These are phyloP conservation scores for Zonitis immaculata DNA, from an alignment of 2,888 invertebrate species.

Conservation along the genomic window DNA sequence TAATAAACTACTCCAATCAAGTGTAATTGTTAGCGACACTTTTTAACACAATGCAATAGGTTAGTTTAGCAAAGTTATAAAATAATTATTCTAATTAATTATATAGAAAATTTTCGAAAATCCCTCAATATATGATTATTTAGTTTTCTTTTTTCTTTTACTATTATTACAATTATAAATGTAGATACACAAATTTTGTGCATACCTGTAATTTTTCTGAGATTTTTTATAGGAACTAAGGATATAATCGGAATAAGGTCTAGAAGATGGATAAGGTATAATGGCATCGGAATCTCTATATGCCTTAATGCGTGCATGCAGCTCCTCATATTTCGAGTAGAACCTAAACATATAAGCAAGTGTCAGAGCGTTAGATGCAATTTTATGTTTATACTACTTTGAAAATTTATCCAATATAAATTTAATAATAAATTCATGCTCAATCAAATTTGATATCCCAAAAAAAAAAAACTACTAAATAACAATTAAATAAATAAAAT, in stretches of 20 bases:
- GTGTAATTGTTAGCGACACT: neutral
- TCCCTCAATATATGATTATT: too few species aligned
- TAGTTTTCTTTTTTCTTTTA: slow-evolving; percentile 1
- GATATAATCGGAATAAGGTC: slow-evolving; percentile 40
- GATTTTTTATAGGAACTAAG: slow-evolving; percentile 34
- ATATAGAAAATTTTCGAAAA: slow-evolving; percentile 11
- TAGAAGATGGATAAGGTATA: slow-evolving; percentile 30
- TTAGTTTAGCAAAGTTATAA: neutral
- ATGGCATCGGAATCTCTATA: slow-evolving; percentile 66
- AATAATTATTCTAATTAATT: neutral
- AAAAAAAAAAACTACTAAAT: neutral
- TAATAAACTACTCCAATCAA: neutral
- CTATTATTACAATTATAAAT: slow-evolving; percentile 8
- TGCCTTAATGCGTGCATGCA: slow-evolving; percentile 84
- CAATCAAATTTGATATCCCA: too few species aligned
- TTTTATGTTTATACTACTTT: slow-evolving; percentile 37
- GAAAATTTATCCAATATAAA: slow-evolving; percentile 21
- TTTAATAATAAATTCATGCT: slow-evolving; percentile 4
- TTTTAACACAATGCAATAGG: neutral
- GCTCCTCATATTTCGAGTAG: slow-evolving; percentile 83
- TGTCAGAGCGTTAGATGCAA: slow-evolving; percentile 37
- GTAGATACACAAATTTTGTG: slow-evolving; percentile 27
- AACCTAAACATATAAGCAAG: slow-evolving; percentile 59
- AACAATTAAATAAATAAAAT: slow-evolving; percentile 3
- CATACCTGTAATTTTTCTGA: slow-evolving; percentile 44